Conservation (phyloP, 2,113 vertebrate species). For the Sula dactylatra region DNA sequence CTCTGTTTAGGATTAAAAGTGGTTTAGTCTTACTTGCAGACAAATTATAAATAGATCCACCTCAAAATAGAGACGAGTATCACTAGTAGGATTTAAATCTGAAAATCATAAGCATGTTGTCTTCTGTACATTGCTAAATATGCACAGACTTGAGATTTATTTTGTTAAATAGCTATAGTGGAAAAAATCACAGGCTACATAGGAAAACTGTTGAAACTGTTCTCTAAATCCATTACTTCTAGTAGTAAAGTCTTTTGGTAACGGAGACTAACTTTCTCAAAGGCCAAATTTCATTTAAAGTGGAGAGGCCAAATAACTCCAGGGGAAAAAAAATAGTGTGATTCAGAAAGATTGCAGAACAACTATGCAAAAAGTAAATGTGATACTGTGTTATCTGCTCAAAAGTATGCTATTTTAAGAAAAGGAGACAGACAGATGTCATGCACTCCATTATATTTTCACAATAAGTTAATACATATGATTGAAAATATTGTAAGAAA, state of each 20-base stretch:
- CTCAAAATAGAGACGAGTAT: background rate
- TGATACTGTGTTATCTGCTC: background rate
- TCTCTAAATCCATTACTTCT: background rate
- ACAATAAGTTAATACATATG: background rate
- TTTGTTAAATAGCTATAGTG: background rate
- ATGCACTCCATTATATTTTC: slow-evolving; percentile 61
- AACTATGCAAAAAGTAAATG: background rate
- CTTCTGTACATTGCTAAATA: background rate
- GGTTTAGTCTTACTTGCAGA: background rate
- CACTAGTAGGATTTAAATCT: background rate
- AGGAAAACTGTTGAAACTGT: background rate
- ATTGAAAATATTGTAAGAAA: slow-evolving; percentile 21
- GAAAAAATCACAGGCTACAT: background rate
- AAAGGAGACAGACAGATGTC: slow-evolving; percentile 1
- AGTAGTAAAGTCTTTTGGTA: background rate
- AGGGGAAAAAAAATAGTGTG: background rate
- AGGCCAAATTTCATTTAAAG: background rate
- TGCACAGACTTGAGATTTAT: background rate
- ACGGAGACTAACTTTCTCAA: background rate
- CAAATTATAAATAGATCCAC: background rate
- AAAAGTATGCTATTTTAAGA: background rate
- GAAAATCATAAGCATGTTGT: background rate
- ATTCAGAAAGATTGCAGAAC: background rate
- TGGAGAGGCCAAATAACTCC: background rate
- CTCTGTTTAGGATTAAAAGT: background rate